Conservation (phyloP, 2,113 vertebrate genomes). For the Rattus norvegicus region GRCr8 NC_086020.1:120516001-120516500, state of each 20-base stretch:
- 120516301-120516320: not conserved
- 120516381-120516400: slow-evolving; percentile 3
- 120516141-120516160: not conserved
- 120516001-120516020: not conserved
- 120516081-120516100: not conserved
- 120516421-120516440: not conserved
- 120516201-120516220: not conserved
- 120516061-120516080: slow-evolving; percentile 46
- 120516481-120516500: not conserved
- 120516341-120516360: not conserved
- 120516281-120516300: slow-evolving; percentile 28
- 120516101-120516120: not conserved
- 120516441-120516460: not conserved
- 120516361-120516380: slow-evolving; percentile 39
- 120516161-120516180: not conserved
- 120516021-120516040: not conserved
- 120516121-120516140: not conserved
- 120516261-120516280: slow-evolving; percentile 40
- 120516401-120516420: not conserved
- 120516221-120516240: not conserved
- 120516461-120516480: not conserved
- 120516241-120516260: not conserved
- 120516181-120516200: slow-evolving; percentile 35
- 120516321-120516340: slow-evolving; percentile 33
- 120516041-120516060: not conserved